phyloP scores from a whole-genome alignment of 2,113 vertebrate genomes.

The Zootoca vivipara region DNA sequence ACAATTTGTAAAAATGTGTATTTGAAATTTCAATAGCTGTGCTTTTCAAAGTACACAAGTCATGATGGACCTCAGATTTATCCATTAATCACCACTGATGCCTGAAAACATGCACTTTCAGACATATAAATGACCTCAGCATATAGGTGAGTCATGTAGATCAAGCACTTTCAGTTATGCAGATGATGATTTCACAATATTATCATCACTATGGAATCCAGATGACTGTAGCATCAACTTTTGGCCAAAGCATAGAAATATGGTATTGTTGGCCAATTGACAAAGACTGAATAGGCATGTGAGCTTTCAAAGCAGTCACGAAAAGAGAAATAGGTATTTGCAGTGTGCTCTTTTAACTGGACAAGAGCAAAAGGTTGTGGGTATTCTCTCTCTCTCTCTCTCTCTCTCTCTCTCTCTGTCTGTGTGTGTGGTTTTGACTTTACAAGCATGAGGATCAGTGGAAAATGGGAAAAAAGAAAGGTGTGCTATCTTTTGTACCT shows the following conservation, averaged over 20 bases:
- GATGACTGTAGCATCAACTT: background rate
- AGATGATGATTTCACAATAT: too few relatives aligned
- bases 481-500: conserved; percentile 56
- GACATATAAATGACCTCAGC: too few relatives aligned
- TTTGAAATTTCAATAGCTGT: background rate
- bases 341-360: background rate
- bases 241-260: background rate
- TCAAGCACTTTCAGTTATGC: too few relatives aligned
- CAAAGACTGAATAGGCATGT: background rate
- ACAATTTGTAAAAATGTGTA: background rate
- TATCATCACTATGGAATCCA: background rate
- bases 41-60: background rate
- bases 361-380: background rate
- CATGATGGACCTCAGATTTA: background rate
- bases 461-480: conserved; percentile 35
- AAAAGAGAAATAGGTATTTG: background rate
- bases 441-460: conserved; percentile 28
- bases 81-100: background rate
- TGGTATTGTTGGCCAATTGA: conserved; percentile 7
- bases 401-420: fast-evolving
- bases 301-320: background rate
- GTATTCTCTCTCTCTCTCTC: background rate
- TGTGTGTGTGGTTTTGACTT: background rate
- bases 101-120: background rate
- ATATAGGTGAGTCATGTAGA: too few relatives aligned